Evolutionary conservation across 2,888 invertebrate genomes (phyloP), one percentile per base, ranked within the genome.

Genomic region (Perdita meconis): DNA sequence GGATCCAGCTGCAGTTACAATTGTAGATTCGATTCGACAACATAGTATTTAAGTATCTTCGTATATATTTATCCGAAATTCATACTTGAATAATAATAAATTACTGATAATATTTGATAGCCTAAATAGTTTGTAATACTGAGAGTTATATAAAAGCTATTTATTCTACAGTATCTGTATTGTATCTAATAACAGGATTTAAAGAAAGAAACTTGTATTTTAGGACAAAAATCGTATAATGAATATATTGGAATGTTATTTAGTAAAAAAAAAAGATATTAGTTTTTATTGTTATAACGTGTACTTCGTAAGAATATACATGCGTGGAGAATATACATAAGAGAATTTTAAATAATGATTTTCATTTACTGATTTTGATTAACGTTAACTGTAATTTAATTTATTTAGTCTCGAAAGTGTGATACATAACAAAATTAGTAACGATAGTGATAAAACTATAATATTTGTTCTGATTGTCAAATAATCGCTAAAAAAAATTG

Each of bases 241-340:
- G 53, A 30, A 56, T 75, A 64, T 77, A 77, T 65, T 63, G 70
- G 66, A 77, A 59, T 77, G 78, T 77, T 78, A 66, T 66, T 70
- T 66, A 63, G 44, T 16, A 30, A 60, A 36, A 26, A 53, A 65
- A 36, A 26, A 53, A 69, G 42, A 53, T 70, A 53, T 78, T 63
- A 77, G 61, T 56, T 22, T 51, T 47, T 69, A 78, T 61, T 70
- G 66, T 78, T 73, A 67, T 24, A 10, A 51, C 34, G 22, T 22
- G 59, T 57, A 63, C 19, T 53, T 60, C 22, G n/a, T 60, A 50
- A 38, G 16, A 19, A 47, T 56, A 57, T 13, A 5, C 19, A 5
- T 40, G 55, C 22, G 26, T 38, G 60, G 40, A 34, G 12, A 8
- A 16, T 36, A 26, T 30, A 16, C 1, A 38, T 57, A 1, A 30